Evolutionary conservation across 2,113 vertebrate genomes (phyloP).

Genomic region (Origma solitaria): DNA sequence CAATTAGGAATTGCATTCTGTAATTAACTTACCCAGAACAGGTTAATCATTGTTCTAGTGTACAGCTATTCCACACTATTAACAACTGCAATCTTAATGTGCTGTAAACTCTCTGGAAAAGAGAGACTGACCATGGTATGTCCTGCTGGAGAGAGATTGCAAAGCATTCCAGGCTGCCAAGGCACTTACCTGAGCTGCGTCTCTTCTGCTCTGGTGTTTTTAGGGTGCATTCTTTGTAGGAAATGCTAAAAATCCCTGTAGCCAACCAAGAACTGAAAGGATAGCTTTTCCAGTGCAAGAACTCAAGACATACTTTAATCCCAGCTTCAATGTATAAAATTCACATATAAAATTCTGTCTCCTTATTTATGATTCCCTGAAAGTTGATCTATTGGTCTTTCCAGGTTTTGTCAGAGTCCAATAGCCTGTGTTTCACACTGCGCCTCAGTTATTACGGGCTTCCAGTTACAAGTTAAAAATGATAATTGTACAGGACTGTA

Average conservation of each 20-base stretch:
- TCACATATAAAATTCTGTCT: neutral
- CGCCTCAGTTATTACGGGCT: conserved; percentile 21
- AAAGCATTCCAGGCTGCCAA: neutral
- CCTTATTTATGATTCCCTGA: neutral
- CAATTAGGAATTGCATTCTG: neutral
- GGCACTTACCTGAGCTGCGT: neutral
- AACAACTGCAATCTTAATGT: neutral
- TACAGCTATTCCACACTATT: neutral
- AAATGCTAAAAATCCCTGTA: neutral
- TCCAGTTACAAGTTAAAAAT: conserved; percentile 24
- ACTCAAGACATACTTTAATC: neutral
- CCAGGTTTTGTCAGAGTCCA: neutral
- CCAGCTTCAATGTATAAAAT: neutral
- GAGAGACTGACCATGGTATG: accelerated
- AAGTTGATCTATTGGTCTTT: neutral
- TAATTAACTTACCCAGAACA: neutral
- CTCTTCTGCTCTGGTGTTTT: neutral
- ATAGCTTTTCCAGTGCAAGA: neutral
- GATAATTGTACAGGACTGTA: neutral
- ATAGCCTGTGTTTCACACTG: neutral
- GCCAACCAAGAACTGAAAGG: neutral
- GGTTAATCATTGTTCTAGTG: neutral
- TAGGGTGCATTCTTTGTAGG: neutral
- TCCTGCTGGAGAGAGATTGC: neutral
- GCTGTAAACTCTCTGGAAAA: neutral